Percentiles rank a stretch among this genome's conserved stretches.
Evolutionary conservation across 30 jellyfish, hydroid and myxozoan genomes (phyloP).

Genomic region (Pseudorhiza aurosa): DNA sequence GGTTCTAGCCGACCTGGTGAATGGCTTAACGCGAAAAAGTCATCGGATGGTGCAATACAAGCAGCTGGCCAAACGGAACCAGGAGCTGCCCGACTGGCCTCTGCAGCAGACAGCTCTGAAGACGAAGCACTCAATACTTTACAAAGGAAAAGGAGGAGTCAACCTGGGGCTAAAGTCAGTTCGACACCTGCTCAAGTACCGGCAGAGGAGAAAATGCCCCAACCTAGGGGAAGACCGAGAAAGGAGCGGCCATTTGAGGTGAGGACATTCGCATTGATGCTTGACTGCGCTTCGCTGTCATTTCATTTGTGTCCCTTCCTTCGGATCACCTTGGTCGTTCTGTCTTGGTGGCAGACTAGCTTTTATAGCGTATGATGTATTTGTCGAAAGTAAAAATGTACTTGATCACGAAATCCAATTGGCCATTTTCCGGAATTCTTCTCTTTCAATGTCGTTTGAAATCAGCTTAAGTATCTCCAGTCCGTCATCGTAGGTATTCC

Average conservation of each 20-base stretch:
- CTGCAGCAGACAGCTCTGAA: conserved; percentile 37
- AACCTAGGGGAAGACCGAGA: conserved; percentile 63
- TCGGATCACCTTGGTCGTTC: no score
- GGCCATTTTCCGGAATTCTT: no score
- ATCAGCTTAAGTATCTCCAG: no score
- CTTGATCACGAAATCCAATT: no score
- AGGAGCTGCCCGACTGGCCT: conserved; percentile 32
- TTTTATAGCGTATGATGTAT: no score
- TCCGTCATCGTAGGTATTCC: no score
- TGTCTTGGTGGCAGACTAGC: no score
- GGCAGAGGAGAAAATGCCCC: background rate
- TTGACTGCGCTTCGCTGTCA: no score
- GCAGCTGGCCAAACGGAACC: background rate
- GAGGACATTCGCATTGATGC: no score
- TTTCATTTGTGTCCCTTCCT: no score
- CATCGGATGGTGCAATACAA: background rate
- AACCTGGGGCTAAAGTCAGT: background rate
- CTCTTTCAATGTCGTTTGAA: no score
- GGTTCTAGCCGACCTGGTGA: conserved; percentile 31
- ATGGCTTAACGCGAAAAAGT: conserved; percentile 42
- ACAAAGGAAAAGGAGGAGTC: conserved; percentile 31
- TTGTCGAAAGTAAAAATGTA: no score
- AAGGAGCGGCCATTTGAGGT: conserved; percentile 44
- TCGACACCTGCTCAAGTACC: background rate
- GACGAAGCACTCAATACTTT: conserved; percentile 51